Conservation (phyloP, 2,113 vertebrate species). For the Paraplagusia blochii region DNA sequence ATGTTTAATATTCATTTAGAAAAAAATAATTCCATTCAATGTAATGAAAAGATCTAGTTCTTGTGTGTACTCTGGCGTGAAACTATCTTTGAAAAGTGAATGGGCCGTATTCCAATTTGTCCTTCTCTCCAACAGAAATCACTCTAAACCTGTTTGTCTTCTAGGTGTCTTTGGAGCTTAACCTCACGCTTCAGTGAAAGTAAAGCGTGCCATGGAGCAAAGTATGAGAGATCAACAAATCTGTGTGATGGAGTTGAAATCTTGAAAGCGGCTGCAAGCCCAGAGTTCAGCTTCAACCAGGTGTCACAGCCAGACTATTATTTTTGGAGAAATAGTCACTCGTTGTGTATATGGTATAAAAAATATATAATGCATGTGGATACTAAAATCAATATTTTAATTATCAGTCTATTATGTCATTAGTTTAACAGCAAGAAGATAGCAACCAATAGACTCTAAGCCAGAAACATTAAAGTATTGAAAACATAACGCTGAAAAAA, state of each 20-base stretch:
- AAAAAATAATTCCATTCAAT: conserved; percentile 10
- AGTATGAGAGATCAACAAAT: conserved; percentile 63
- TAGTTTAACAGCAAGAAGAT: too few species aligned
- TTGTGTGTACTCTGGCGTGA: conserved; percentile 3
- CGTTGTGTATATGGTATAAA: too few species aligned
- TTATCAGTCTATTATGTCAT: too few species aligned
- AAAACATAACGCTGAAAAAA: too few species aligned
- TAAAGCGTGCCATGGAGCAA: conserved; percentile 38
- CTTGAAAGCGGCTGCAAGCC: conserved; percentile 13
- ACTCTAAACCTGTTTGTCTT: conserved; percentile 53
- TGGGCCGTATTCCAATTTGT: conserved; percentile 36
- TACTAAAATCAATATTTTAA: too few species aligned
- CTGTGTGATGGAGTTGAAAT: conserved; percentile 26
- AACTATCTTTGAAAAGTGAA: conserved; percentile 35
- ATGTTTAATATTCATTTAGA: too few species aligned
- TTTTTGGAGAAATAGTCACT: too few species aligned
- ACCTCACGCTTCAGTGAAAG: conserved; percentile 44
- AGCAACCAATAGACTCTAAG: too few species aligned
- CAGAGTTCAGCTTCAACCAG: conserved; percentile 9
- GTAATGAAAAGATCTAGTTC: conserved; percentile 17
- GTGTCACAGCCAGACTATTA: neutral
- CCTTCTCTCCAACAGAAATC: conserved; percentile 41
- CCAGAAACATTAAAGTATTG: too few species aligned
- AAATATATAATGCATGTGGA: too few species aligned
- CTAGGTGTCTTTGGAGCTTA: conserved; percentile 42